These are phyloP conservation scores for Helogale parvula DNA, from an alignment of 2,113 vertebrate genomes.

Conservation along the genomic window DNA sequence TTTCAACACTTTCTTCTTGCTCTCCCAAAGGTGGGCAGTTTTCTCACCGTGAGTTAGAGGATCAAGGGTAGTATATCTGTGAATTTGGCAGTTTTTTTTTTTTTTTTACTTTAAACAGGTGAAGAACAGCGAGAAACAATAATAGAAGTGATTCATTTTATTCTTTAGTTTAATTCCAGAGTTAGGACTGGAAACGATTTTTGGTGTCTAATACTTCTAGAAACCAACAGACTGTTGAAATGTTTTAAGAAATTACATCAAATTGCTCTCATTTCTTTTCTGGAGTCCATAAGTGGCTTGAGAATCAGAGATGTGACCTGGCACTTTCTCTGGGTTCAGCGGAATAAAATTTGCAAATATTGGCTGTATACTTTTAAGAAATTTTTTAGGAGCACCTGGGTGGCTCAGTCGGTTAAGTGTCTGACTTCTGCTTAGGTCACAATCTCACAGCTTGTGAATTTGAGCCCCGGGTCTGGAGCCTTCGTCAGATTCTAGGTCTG, in stretches of 20 bases:
- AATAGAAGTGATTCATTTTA: background rate
- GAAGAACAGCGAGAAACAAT: background rate
- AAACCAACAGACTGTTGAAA: background rate
- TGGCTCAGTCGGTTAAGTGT: no score
- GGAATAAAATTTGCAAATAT: background rate
- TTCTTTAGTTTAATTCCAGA: conserved; percentile 31
- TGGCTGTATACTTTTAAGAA: background rate
- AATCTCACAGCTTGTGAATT: no score
- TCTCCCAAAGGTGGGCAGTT: background rate
- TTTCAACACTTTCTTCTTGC: background rate
- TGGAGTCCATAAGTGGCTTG: background rate
- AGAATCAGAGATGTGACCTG: background rate
- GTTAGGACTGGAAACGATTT: background rate
- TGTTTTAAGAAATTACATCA: background rate
- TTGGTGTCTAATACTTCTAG: background rate
- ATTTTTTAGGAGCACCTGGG: background rate
- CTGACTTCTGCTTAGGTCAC: no score
- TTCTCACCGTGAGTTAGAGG: conserved; percentile 10
- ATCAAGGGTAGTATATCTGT: background rate
- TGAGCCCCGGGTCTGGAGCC: no score
- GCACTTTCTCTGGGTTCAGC: background rate
- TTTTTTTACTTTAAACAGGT: background rate
- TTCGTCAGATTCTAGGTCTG: no score
- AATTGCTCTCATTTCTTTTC: background rate
- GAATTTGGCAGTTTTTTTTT: background rate